Conservation (phyloP, 2,888 invertebrate species). For the Nebria salina region DNA sequence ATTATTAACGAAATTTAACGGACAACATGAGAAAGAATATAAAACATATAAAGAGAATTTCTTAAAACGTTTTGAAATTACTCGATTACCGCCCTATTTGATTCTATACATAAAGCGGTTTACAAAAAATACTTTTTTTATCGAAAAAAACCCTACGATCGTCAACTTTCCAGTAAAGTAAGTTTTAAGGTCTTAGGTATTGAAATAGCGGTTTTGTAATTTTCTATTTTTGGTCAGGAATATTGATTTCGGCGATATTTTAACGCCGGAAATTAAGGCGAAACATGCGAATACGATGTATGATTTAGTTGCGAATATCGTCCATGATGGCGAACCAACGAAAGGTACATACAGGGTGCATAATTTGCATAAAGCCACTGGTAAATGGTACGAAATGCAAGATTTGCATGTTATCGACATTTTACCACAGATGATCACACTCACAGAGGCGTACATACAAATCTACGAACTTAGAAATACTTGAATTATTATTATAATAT, state of each 20-base stretch:
- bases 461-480: conserved; percentile 69
- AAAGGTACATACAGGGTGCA: conserved; percentile 96
- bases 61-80: conserved; percentile 96
- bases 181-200: conserved; percentile 60
- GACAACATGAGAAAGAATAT: conserved; percentile 94
- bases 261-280: conserved; percentile 84
- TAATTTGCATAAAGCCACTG: conserved; percentile 87
- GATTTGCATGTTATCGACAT: conserved; percentile 99
- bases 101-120: conserved; percentile 98
- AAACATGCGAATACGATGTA: conserved; percentile 87
- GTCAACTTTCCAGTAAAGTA: conserved; percentile 99
- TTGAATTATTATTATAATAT: conserved; percentile 12
- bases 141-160: conserved; percentile 99
- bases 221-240: conserved; percentile 71
- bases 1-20: conserved; percentile 95
- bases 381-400: conserved; percentile 87
- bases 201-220: conserved; percentile 3
- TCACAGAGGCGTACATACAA: conserved; percentile 99
- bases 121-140: conserved; percentile 98
- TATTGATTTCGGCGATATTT: conserved; percentile 95
- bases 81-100: conserved; percentile 90
- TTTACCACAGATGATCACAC: conserved; percentile 98
- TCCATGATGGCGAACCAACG: conserved; percentile 96
- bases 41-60: conserved; percentile 99
- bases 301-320: conserved; percentile 97